These are phyloP conservation scores for Apteryx mantelli DNA, from an alignment of 2,113 vertebrate genomes.

Conservation along the genomic window DNA sequence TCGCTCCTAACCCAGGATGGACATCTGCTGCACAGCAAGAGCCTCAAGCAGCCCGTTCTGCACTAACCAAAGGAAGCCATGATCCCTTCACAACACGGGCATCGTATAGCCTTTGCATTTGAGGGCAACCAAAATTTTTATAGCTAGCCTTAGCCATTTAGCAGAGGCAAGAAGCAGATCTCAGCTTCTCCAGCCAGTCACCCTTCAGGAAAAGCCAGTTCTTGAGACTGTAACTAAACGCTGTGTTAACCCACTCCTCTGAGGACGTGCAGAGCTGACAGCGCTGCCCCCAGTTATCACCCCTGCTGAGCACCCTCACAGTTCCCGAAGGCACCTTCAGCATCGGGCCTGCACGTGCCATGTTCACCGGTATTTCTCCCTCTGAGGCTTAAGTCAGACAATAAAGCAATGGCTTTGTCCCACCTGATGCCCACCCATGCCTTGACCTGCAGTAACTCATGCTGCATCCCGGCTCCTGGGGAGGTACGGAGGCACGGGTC, in stretches of 20 bases:
- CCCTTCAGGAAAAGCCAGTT: background rate
- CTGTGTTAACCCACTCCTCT: background rate
- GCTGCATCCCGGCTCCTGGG: rapidly evolving
- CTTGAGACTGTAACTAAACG: background rate
- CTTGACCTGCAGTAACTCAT: background rate
- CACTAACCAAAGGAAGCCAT: background rate
- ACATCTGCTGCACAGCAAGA: background rate
- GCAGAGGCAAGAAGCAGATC: background rate
- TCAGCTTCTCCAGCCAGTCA: background rate
- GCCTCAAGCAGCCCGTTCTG: background rate
- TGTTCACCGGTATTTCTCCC: background rate
- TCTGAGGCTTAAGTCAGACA: background rate
- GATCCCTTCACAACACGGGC: background rate
- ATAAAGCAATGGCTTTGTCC: background rate
- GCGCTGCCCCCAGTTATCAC: background rate
- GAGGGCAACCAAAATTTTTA: background rate
- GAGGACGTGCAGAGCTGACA: background rate
- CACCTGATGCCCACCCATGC: background rate
- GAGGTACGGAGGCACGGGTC: background rate
- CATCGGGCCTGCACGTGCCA: background rate
- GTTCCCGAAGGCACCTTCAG: background rate
- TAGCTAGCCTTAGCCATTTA: background rate
- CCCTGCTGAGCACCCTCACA: rapidly evolving
- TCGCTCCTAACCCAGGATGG: background rate
- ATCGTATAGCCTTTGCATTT: background rate